Base-by-base conservation (phyloP, 2,888 invertebrate genomes). In the Paralinhomoeus sp. region DNA sequence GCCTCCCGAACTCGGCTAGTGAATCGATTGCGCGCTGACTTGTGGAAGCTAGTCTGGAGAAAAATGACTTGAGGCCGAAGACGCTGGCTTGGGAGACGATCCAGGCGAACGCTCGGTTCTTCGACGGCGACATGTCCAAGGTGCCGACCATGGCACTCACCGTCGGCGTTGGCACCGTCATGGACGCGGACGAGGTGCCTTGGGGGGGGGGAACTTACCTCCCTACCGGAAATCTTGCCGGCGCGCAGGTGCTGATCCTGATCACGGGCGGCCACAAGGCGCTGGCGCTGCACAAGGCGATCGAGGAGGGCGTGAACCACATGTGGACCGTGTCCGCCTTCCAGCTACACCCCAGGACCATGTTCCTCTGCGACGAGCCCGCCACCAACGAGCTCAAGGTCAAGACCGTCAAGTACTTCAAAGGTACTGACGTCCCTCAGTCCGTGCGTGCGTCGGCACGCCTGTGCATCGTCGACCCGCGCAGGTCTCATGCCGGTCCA, bases 241-340 rank as follows among this genome's bases (percentile, higher is more conserved):
- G n/a, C n/a, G 50, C 63, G 23, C 63, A 80, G 79, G 80, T 83
- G 43, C 83, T 97, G 85, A 84, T 97, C 59, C 71, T 97, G 45
- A 89, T 97, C 49, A 93, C 89, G 24, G 93, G 93, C 33, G 78
- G 78, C 40, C 84, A 89, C 68, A 97, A 97, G 67, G 75, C 93
- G 15, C 80, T 87, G 62, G 93, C 97, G 44, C 72, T 97, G 49
- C 81, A 89, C 62, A 89, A 89, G 68, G 91, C 93, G 13, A 82
- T 97, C 57, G 97, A 97, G 68, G 85, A 91, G 65, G 93, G 93
- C 45, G 77, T 97, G 15, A 91, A 84, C 70, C 93, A 97, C 68
- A 97, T 97, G 93, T 97, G 93, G 89, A 97, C 97, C 0, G 91
- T 93, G 37, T 89, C 87, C 38, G 91, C 91, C 42, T 89, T 97